These are phyloP conservation scores for Caenorhabditis sp. DNA, from an alignment of 2,888 invertebrate species.

Conservation along the genomic window DNA sequence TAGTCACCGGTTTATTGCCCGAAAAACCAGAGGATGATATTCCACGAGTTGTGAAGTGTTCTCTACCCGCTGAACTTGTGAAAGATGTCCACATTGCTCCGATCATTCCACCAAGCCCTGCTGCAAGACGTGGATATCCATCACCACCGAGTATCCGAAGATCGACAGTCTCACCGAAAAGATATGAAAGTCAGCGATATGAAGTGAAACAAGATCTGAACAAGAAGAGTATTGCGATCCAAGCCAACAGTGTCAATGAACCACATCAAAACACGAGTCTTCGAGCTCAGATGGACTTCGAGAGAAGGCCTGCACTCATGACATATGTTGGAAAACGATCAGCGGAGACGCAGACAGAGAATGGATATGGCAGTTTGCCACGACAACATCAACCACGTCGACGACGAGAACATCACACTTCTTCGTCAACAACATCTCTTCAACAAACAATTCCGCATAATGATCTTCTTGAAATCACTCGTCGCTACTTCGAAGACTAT, in stretches of 20 bases:
- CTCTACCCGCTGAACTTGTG: slow-evolving; percentile 66
- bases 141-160: slow-evolving; percentile 5
- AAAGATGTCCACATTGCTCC: slow-evolving; percentile 59
- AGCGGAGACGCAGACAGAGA: slow-evolving; percentile 55
- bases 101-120: slow-evolving; percentile 36
- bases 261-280: slow-evolving; percentile 42
- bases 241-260: slow-evolving; percentile 10
- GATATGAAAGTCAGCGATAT: slow-evolving; percentile 1
- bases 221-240: slow-evolving; percentile 23
- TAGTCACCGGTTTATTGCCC: slow-evolving; percentile 67
- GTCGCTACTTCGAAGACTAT: slow-evolving; percentile 65
- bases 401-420: slow-evolving; percentile 25
- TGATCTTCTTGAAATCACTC: slow-evolving; percentile 61
- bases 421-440: neutral
- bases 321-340: slow-evolving; percentile 40
- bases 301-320: slow-evolving; percentile 32
- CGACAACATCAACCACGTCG: slow-evolving; percentile 20
- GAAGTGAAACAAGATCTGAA: neutral
- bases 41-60: slow-evolving; percentile 66
- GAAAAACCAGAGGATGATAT: slow-evolving; percentile 60
- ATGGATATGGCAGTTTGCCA: slow-evolving; percentile 10
- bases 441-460: slow-evolving; percentile 26
- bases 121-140: slow-evolving; percentile 9
- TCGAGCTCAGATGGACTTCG: slow-evolving; percentile 43
- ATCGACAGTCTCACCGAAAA: slow-evolving; percentile 6